phyloP scores from a whole-genome alignment of 2,888 invertebrate genomes.

The Rambutsinella grinnellia region DNA sequence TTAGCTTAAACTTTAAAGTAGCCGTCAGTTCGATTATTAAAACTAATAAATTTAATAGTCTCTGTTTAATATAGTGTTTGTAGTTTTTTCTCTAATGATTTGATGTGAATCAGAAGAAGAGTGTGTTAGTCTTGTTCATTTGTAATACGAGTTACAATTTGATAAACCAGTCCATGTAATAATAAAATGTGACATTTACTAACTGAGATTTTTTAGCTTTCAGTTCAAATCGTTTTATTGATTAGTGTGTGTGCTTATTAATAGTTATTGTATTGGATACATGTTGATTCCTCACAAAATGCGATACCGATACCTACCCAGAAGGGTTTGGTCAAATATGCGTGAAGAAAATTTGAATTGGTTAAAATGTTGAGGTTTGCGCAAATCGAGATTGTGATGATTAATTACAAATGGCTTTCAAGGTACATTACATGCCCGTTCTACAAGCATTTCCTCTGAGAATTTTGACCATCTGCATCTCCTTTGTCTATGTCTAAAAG shows the following conservation, averaged over 20 bases:
- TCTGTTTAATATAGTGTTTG: background rate
- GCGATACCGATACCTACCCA: background rate
- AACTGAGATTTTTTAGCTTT: too few species aligned
- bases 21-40: background rate
- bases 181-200: too few species aligned
- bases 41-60: background rate
- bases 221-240: background rate
- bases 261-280: too few species aligned
- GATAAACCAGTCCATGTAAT: constrained; percentile 29
- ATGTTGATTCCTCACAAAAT: background rate
- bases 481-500: too few species aligned
- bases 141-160: constrained; percentile 43
- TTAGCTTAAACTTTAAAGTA: too few species aligned
- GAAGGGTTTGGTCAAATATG: too few species aligned
- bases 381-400: too few species aligned
- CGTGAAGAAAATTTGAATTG: background rate
- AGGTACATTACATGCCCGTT: background rate
- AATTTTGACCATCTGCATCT: background rate
- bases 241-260: background rate
- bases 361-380: too few species aligned
- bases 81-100: constrained; percentile 17
- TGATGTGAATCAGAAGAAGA: constrained; percentile 30
- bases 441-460: background rate
- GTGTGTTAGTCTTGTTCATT: constrained; percentile 48
- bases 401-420: background rate